Evolutionary conservation across 2,113 vertebrate genomes (phyloP), one percentile per base, ranked within the genome.

Genomic region (Anarhynchus alexandrinus): DNA sequence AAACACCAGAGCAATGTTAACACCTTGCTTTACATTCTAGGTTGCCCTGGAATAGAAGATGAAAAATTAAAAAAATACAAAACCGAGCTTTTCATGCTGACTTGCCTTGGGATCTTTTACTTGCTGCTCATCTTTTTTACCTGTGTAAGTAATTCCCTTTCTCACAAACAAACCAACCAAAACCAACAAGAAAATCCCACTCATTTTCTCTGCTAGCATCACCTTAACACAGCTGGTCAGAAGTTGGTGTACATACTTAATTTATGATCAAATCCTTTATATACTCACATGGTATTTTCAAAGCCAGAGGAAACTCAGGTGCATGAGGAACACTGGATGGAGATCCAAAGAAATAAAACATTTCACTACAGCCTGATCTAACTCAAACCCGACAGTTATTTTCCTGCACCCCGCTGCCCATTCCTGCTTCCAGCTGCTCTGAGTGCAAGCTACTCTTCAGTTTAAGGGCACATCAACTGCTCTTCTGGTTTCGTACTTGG

Each of bases 41-140:
- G 97, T 78, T 98, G 98, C 76, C 92, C 77, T 21, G 91, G 91
- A 52, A 80, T 12, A 77, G 91, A 57, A 69, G 94, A 93, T 3
- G 88, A 97, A 9, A 98, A 96, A 82, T 49, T 96, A 11, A 94
- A 92, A 86, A 98, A 98, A 62, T 96, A 98, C 73, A 97, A 90
- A 95, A 34, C 97, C 0, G 98, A 98, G 81, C 71, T 98, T 34
- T 82, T 98, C 14, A 95, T 98, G 82, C 85, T 98, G 69, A 97
- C 97, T 70, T 97, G 81, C 9, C 97, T 98, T 93, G 97, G 97
- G 34, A 66, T 98, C 93, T 98, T 98, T 95, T 98, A 98, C 76
- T 80, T 98, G 86, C 94, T 98, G 54, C 98, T 98, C 93, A 98
- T 98, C 97, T 88, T 98, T 93, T 98, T 98, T 51, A 98, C 98